phyloP scores from a whole-genome alignment of 2,888 invertebrate species.

The Hartigia nigra region DNA sequence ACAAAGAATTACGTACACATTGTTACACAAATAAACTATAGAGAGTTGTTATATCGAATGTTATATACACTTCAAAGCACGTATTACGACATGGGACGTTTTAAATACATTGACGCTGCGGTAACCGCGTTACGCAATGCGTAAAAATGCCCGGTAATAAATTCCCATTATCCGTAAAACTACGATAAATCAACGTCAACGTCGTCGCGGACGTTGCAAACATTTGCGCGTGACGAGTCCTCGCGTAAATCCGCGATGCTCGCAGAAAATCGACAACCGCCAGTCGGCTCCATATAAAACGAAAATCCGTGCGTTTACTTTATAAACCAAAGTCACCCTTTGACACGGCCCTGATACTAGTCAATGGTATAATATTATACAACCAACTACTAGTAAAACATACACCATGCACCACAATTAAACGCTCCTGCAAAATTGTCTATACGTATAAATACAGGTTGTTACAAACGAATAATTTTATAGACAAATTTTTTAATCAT shows the following conservation, averaged over 20 bases:
- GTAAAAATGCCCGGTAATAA: constrained; percentile 7
- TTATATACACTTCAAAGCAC: neutral
- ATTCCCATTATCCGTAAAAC: constrained; percentile 1
- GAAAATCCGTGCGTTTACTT: neutral
- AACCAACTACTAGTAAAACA: neutral
- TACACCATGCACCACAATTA: neutral
- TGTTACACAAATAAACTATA: neutral
- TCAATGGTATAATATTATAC: neutral
- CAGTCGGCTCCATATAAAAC: constrained; percentile 1
- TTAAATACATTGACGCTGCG: neutral
- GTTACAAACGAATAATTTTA: neutral
- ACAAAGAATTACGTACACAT: neutral
- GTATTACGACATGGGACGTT: neutral
- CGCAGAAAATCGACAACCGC: neutral
- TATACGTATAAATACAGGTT: too few relatives aligned
- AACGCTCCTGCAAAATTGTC: too few relatives aligned
- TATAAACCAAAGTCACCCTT: constrained; percentile 1
- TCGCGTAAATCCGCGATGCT: constrained; percentile 20
- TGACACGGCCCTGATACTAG: neutral
- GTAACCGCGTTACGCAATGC: neutral
- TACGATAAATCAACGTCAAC: constrained; percentile 6
- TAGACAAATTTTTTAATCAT: neutral
- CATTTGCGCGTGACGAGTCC: constrained; percentile 35
- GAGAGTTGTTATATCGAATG: neutral
- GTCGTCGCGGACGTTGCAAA: constrained; percentile 26